A percentile compares a stretch with the other conserved stretches of the same genome.
Conservation (phyloP, 2,113 vertebrate genomes). For the Stomatorhinus ivindoensis region DNA sequence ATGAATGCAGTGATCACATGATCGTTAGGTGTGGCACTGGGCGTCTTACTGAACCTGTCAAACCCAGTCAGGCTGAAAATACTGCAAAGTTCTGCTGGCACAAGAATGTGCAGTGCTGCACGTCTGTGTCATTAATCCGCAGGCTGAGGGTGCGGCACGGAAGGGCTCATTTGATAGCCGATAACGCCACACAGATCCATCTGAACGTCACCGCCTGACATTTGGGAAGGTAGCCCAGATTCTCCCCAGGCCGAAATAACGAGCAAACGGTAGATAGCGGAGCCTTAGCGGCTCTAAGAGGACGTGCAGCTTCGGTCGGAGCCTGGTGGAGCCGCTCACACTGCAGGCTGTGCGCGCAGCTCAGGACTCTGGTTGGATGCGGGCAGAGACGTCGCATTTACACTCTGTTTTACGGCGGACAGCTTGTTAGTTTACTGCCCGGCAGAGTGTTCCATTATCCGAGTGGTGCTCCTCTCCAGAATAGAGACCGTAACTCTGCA, state of each 20-base stretch:
- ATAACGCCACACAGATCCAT: background rate
- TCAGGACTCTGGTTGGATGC: background rate
- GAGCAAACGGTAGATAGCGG: background rate
- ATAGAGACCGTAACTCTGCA: background rate
- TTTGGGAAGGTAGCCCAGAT: background rate
- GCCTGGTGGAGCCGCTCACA: background rate
- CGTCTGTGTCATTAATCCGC: background rate
- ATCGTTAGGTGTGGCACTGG: background rate
- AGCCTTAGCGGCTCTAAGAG: background rate
- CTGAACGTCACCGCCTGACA: background rate
- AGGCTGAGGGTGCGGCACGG: background rate
- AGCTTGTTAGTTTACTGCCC: slow-evolving; percentile 55
- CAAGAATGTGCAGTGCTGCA: background rate
- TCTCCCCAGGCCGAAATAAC: background rate
- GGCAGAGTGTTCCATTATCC: background rate
- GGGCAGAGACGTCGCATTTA: background rate
- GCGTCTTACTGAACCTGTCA: background rate
- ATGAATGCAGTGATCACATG: background rate
- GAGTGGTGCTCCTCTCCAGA: background rate
- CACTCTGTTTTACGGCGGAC: slow-evolving; percentile 28
- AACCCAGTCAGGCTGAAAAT: background rate
- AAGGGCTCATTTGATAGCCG: background rate
- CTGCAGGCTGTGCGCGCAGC: background rate
- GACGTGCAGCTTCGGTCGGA: background rate
- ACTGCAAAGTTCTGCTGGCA: background rate